phyloP scores from a whole-genome alignment of 2,113 vertebrate species.

The Hippopotamus amphibius region DNA sequence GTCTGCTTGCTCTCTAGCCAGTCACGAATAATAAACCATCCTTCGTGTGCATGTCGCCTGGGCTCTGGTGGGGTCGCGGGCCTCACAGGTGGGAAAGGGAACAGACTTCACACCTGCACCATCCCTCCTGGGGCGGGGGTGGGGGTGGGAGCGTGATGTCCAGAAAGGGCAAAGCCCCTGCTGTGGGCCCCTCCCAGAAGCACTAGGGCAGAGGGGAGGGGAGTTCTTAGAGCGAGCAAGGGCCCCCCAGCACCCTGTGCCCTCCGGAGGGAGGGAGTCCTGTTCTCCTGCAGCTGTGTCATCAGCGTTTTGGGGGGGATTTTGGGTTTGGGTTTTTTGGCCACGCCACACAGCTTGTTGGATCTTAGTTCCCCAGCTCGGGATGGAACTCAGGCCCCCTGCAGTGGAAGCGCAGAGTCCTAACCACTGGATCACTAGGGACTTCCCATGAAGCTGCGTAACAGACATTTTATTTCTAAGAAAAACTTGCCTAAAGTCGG shows the following conservation, averaged over 20 bases:
- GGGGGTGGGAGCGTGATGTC: background rate
- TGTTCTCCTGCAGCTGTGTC: no score
- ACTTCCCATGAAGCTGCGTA: background rate
- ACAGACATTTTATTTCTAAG: background rate
- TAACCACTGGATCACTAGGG: no score
- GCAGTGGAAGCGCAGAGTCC: no score
- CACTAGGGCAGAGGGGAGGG: background rate
- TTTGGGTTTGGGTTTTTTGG: no score
- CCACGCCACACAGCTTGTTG: no score
- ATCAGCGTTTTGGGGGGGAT: no score
- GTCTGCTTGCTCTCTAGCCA: conserved; percentile 71
- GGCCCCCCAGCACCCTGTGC: no score
- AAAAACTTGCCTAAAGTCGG: background rate
- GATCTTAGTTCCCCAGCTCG: no score
- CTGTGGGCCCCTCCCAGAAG: background rate
- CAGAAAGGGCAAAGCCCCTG: background rate
- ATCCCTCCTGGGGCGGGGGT: background rate
- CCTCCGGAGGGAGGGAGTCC: background rate
- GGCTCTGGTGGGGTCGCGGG: background rate
- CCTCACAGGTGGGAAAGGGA: background rate
- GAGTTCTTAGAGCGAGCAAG: background rate
- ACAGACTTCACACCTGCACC: fast-evolving
- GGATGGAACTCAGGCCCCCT: no score
- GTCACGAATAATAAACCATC: conserved; percentile 65
- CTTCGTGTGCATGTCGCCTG: background rate